These are phyloP conservation scores for Mus spicilegus DNA, from an alignment of 2,113 vertebrate genomes.

Conservation along the genomic window DNA sequence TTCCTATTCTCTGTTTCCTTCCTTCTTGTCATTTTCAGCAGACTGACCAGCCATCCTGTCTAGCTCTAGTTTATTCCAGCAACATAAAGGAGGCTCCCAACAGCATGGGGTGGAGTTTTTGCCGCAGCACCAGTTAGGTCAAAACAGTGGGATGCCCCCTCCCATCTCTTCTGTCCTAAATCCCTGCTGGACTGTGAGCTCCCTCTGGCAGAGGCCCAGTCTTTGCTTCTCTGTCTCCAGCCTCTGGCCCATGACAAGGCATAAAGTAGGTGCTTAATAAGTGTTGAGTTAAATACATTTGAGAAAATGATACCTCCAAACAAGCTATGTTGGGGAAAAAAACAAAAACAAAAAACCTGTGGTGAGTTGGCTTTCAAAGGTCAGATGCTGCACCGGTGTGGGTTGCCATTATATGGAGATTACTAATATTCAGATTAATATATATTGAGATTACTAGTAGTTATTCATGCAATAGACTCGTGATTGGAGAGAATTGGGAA, in stretches of 20 bases:
- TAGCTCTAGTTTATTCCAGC: not conserved
- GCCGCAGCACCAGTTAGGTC: conserved; percentile 27
- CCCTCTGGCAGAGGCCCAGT: not conserved
- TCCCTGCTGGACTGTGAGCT: not conserved
- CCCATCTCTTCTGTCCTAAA: not conserved
- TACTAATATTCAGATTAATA: no score
- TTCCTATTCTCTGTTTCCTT: not conserved
- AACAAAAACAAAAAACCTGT: no score
- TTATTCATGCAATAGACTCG: not conserved
- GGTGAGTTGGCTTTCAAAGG: not conserved
- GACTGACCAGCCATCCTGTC: not conserved
- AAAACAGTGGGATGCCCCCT: not conserved
- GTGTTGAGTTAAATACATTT: not conserved
- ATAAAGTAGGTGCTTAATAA: conserved; percentile 13
- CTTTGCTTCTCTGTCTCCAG: not conserved
- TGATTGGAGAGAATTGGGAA: not conserved
- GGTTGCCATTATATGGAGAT: not conserved
- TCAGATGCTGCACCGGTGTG: not conserved
- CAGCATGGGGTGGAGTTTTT: not conserved
- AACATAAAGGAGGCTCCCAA: not conserved
- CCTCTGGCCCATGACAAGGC: not conserved
- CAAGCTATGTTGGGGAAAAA: not conserved
- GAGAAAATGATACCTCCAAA: not conserved
- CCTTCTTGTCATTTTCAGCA: not conserved
- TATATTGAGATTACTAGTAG: not conserved